Percentiles rank a stretch among this genome's conserved stretches.
phyloP scores from a whole-genome alignment of 2,888 invertebrate genomes.

The Philereme transversata region DNA sequence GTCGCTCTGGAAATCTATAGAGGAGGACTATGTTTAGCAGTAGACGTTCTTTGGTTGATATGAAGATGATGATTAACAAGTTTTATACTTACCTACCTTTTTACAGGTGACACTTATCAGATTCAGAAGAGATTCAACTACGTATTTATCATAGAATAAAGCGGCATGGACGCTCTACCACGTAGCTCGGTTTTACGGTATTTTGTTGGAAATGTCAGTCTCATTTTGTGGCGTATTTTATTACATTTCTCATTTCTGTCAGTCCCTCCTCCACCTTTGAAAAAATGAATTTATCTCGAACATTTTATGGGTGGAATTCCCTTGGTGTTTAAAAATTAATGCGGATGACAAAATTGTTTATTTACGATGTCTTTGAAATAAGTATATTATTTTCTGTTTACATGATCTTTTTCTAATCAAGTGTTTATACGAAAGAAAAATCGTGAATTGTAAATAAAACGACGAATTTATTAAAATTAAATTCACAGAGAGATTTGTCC shows the following conservation, averaged over 20 bases:
- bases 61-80: too few species aligned
- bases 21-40: too few species aligned
- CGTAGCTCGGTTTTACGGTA: conserved; percentile 26
- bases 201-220: conserved; percentile 35
- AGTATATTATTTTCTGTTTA: background rate
- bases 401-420: too few species aligned
- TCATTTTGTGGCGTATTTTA: conserved; percentile 49
- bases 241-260: conserved; percentile 44
- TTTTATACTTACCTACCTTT: too few species aligned
- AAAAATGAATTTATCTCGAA: conserved; percentile 33
- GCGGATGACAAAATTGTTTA: conserved; percentile 17
- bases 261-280: conserved; percentile 44
- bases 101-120: too few species aligned
- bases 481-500: too few species aligned
- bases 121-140: too few species aligned
- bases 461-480: too few species aligned
- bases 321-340: conserved; percentile 13
- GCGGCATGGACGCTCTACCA: conserved; percentile 12
- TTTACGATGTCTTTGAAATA: conserved; percentile 15
- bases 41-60: too few species aligned
- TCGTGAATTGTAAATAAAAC: too few species aligned
- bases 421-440: too few species aligned
- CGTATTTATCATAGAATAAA: background rate
- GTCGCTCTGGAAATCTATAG: too few species aligned
- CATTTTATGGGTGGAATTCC: conserved; percentile 21